These are phyloP conservation scores for Polypterus senegalus DNA, from an alignment of 2,113 vertebrate genomes.

Conservation along the genomic window DNA sequence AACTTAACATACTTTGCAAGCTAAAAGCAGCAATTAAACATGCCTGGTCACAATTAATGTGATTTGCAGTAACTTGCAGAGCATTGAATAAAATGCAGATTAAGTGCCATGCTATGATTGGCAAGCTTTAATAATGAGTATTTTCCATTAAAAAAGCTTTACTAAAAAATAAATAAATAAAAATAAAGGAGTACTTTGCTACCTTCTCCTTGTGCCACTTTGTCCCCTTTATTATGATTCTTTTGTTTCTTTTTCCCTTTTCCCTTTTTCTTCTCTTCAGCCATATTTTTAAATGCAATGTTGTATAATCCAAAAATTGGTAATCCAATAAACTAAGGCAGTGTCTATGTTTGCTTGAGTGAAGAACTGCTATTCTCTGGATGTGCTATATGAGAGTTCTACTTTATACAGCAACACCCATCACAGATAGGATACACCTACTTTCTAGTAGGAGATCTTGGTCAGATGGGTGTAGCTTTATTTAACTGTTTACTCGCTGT, in stretches of 20 bases:
- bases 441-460: slow-evolving; percentile 36
- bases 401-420: slow-evolving; percentile 58
- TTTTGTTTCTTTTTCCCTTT: slow-evolving; percentile 39
- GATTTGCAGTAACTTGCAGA: no score
- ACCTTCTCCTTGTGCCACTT: slow-evolving; percentile 35
- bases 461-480: slow-evolving; percentile 28
- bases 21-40: no score
- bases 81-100: no score
- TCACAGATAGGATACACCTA: slow-evolving; percentile 55
- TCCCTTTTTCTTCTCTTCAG: slow-evolving; percentile 46
- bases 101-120: no score
- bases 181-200: no score
- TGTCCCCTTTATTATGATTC: slow-evolving; percentile 6
- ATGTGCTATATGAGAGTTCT: slow-evolving; percentile 42
- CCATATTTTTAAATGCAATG: slow-evolving; percentile 33
- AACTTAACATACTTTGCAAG: no score
- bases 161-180: no score
- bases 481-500: slow-evolving; percentile 47
- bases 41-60: no score
- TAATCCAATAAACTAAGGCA: slow-evolving; percentile 18
- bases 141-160: no score
- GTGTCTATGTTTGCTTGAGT: slow-evolving; percentile 48
- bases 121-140: no score
- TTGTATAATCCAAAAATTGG: slow-evolving; percentile 43
- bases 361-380: slow-evolving; percentile 46